Evolutionary conservation across 2,797 vertebrate genomes (phyloP).

Genomic region (Numenius phaeopus): DNA sequence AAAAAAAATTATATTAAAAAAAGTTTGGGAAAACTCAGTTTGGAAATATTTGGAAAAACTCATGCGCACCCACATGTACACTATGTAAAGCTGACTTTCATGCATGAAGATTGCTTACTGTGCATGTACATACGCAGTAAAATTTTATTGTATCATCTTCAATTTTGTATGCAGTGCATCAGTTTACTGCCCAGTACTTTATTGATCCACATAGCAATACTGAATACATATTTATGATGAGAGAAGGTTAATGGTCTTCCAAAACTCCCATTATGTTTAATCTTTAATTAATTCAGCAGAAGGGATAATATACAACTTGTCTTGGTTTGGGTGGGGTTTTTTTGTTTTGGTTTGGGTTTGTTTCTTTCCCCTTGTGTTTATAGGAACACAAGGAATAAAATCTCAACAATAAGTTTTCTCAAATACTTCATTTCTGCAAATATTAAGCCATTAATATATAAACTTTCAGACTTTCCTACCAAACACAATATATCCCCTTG

Average conservation of each 20-base stretch:
- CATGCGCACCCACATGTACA: neutral
- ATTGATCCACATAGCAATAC: neutral
- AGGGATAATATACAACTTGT: neutral
- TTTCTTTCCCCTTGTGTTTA: neutral
- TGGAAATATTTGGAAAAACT: neutral
- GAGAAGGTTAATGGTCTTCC: neutral
- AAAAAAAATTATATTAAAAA: neutral
- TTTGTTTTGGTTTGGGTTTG: accelerated
- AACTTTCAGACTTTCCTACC: neutral
- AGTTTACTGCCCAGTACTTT: neutral
- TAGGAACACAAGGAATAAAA: neutral
- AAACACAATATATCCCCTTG: neutral
- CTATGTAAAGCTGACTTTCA: neutral
- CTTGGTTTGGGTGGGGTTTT: accelerated
- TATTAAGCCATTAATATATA: neutral
- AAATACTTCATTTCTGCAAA: neutral
- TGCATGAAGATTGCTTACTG: neutral
- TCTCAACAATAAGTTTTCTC: neutral
- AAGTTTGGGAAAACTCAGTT: accelerated
- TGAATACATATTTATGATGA: neutral
- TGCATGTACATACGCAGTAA: neutral
- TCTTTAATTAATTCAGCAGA: neutral
- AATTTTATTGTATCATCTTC: neutral
- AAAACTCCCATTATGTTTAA: neutral
- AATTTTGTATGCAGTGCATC: neutral